phyloP scores from a whole-genome alignment of 2,888 invertebrate species.

The Patella caerulea region DNA sequence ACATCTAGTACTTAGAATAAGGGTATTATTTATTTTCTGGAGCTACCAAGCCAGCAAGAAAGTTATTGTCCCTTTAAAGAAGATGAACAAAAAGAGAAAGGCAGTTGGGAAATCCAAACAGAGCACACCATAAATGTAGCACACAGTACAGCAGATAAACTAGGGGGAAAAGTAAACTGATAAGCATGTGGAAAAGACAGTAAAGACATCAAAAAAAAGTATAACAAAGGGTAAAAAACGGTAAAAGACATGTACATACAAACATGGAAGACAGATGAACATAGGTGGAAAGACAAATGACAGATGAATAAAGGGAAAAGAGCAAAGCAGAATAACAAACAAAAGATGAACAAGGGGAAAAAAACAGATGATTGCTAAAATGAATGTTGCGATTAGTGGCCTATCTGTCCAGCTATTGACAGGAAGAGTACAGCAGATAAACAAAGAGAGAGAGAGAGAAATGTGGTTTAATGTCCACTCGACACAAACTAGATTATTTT shows the following conservation, averaged over 20 bases:
- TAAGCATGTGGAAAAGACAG: slow-evolving; percentile 6
- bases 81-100: slow-evolving; percentile 17
- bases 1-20: no score
- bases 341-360: neutral
- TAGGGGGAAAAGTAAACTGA: neutral
- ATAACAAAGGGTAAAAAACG: no score
- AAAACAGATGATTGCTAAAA: neutral
- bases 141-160: neutral
- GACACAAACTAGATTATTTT: no score
- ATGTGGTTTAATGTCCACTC: no score
- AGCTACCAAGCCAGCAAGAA: no score
- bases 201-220: neutral
- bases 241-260: no score
- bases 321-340: neutral
- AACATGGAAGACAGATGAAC: neutral
- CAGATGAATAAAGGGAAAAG: slow-evolving; percentile 6
- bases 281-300: neutral
- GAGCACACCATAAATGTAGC: neutral
- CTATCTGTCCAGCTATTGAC: no score
- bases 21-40: no score
- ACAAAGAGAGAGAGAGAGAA: no score
- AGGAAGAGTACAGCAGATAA: no score
- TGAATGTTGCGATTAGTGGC: slow-evolving; percentile 8
- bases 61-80: no score
- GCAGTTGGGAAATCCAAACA: slow-evolving; percentile 3